Evolutionary conservation across 2,888 invertebrate species (phyloP).

Genomic region (Drosophila subsilvestris): DNA sequence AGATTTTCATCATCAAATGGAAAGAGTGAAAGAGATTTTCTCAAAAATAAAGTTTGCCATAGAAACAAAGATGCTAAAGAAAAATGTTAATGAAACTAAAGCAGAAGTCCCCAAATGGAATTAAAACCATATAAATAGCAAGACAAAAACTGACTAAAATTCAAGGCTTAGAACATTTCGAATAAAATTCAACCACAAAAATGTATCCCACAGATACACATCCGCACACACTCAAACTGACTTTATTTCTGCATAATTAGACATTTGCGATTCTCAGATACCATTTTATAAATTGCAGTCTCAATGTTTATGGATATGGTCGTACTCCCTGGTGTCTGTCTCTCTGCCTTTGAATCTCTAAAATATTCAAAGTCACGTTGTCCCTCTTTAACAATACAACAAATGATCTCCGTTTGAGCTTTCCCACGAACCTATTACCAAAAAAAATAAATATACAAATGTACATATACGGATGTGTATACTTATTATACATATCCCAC

Average conservation of each 20-base stretch:
- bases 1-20: constrained; percentile 36
- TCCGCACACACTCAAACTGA: not conserved
- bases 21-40: constrained; percentile 23
- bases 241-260: constrained; percentile 31
- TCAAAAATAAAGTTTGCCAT: too few species aligned
- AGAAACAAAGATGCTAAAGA: constrained; percentile 15
- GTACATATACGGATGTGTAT: constrained; percentile 5
- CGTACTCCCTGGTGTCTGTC: constrained; percentile 1
- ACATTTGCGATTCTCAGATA: constrained; percentile 30
- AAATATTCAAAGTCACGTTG: constrained; percentile 60
- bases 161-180: constrained; percentile 5
- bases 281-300: constrained; percentile 51
- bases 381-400: constrained; percentile 13
- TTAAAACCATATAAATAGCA: too few species aligned
- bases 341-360: constrained; percentile 25
- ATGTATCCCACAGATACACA: constrained; percentile 34
- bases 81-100: constrained; percentile 13
- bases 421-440: constrained; percentile 45
- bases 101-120: not conserved
- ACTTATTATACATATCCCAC: not conserved
- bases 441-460: constrained; percentile 9
- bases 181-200: not conserved
- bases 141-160: not conserved
- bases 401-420: constrained; percentile 29
- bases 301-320: constrained; percentile 26